Evolutionary conservation across 2,888 invertebrate genomes (phyloP).

Genomic region (Vannuccia rotundouncinata): DNA sequence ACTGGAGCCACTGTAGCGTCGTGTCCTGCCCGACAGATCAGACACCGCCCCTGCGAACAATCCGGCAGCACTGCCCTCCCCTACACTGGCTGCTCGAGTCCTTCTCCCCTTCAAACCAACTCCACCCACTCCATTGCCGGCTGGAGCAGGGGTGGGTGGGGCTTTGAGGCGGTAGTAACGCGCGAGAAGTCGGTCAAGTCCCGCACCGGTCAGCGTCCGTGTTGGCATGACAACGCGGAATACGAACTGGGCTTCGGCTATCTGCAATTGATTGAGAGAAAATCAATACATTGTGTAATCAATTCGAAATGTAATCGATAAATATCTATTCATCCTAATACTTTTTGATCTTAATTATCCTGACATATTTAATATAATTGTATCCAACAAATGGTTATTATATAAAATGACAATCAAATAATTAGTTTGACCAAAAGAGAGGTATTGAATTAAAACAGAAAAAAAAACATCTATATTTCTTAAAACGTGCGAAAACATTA

Average conservation of each 20-base stretch:
- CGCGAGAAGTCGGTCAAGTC: background rate
- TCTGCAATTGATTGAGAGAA: too few relatives aligned
- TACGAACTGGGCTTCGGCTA: background rate
- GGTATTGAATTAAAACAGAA: too few relatives aligned
- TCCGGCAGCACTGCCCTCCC: background rate
- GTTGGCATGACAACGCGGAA: slow-evolving; percentile 5
- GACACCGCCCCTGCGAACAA: background rate
- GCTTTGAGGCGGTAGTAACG: background rate
- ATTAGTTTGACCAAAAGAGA: too few relatives aligned
- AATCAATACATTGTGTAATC: background rate
- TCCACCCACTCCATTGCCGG: background rate
- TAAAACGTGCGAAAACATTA: too few relatives aligned
- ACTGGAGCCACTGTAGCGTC: slow-evolving; percentile 4
- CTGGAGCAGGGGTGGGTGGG: background rate
- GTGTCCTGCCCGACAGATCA: background rate
- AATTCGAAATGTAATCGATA: too few relatives aligned
- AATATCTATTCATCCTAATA: too few relatives aligned
- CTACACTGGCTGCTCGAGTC: background rate
- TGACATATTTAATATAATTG: too few relatives aligned
- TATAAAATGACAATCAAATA: too few relatives aligned
- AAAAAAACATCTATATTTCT: too few relatives aligned
- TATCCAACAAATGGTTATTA: too few relatives aligned
- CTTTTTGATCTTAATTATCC: too few relatives aligned
- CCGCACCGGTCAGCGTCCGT: background rate
- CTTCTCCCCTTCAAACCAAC: background rate